These are phyloP conservation scores for Pachypeltis micranthus DNA, from an alignment of 1,140 invertebrate species.

Conservation along the genomic window DNA sequence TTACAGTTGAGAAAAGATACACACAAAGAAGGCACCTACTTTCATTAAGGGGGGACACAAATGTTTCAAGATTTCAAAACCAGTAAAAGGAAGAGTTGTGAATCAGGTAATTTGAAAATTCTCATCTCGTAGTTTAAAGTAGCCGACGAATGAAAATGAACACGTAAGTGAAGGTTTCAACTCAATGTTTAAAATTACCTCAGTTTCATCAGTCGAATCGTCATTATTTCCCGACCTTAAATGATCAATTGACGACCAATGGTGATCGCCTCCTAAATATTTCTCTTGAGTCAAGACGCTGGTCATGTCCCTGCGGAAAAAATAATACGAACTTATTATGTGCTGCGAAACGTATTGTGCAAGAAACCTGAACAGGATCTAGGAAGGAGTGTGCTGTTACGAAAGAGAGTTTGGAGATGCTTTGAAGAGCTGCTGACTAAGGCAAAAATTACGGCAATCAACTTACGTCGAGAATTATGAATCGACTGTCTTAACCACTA, in stretches of 20 bases:
- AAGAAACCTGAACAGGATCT: no score
- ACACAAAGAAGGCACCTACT: background rate
- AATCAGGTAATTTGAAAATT: background rate
- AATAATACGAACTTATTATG: background rate
- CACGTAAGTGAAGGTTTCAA: background rate
- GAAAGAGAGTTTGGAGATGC: no score
- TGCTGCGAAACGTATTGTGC: no score
- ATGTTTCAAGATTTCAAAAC: background rate
- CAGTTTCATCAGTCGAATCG: slow-evolving; percentile 9
- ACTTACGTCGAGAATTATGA: no score
- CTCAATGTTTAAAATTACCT: no score
- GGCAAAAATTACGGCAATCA: no score
- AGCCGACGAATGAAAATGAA: background rate
- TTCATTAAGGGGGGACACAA: background rate
- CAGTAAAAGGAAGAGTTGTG: background rate
- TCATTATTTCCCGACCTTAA: background rate
- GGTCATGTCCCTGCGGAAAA: background rate
- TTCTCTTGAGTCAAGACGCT: background rate
- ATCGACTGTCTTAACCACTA: no score
- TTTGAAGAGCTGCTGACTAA: no score
- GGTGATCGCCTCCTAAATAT: background rate
- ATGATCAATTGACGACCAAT: slow-evolving; percentile 7
- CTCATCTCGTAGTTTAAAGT: no score
- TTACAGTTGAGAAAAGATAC: background rate
- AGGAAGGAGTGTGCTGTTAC: no score